Evolutionary conservation across 2,888 invertebrate genomes (phyloP).

Genomic region (Megaustenia siamemsis): DNA sequence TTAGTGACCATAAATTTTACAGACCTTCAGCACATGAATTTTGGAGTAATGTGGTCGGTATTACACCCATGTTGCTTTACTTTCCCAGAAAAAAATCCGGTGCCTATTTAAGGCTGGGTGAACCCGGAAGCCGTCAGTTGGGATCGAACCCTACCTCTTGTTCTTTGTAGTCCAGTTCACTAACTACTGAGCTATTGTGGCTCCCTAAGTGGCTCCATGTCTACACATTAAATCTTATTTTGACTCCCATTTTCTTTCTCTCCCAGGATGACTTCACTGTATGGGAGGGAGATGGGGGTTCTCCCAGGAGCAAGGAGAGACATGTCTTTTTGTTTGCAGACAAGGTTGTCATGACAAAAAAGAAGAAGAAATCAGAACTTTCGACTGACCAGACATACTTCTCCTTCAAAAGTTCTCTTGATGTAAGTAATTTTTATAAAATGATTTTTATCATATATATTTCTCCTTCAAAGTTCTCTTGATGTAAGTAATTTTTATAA

Average conservation of each 20-base stretch:
- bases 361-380: constrained; percentile 65
- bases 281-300: constrained; percentile 77
- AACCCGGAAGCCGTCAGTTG: no score
- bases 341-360: constrained; percentile 75
- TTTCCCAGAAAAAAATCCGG: no score
- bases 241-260: not conserved
- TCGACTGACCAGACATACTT: constrained; percentile 72
- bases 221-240: no score
- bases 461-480: constrained; percentile 77
- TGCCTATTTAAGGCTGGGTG: no score
- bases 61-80: no score
- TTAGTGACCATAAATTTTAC: no score
- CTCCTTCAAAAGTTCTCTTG: constrained; percentile 75
- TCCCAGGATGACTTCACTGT: constrained; percentile 78
- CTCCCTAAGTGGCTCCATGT: no score
- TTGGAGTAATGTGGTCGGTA: no score
- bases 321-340: constrained; percentile 80
- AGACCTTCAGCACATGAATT: no score
- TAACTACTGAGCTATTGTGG: no score
- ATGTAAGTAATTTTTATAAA: constrained; percentile 74
- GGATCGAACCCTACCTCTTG: no score
- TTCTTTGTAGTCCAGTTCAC: no score
- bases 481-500: constrained; percentile 73
- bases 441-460: constrained; percentile 68
- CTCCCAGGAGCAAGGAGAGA: constrained; percentile 71